These are phyloP conservation scores for Enteromius mattozi DNA, from an alignment of 2,797 vertebrate species.

Conservation along the genomic window DNA sequence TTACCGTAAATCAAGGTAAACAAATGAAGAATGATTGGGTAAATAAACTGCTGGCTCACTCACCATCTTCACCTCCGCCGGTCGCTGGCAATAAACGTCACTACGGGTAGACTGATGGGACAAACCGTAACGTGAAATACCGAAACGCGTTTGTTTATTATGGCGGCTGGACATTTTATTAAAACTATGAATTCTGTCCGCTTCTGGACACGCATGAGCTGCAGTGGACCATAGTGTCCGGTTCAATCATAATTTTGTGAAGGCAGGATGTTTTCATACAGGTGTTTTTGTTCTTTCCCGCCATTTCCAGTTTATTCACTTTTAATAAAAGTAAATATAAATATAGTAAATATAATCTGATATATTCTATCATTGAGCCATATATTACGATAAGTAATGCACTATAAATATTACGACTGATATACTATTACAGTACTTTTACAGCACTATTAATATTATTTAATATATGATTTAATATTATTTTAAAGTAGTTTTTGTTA, in stretches of 20 bases:
- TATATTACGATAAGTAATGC: neutral
- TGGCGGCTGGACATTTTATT: neutral
- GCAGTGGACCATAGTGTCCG: too few relatives aligned
- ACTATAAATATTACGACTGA: neutral
- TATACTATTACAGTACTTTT: too few relatives aligned
- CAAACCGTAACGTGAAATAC: conserved; percentile 43
- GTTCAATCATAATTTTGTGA: neutral
- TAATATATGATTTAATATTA: too few relatives aligned
- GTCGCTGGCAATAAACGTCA: conserved; percentile 74
- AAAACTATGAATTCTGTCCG: neutral
- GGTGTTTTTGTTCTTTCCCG: too few relatives aligned
- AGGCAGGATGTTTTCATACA: too few relatives aligned
- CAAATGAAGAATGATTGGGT: neutral
- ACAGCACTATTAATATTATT: too few relatives aligned
- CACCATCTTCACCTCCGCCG: conserved; percentile 14
- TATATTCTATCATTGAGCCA: neutral
- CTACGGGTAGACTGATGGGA: conserved; percentile 44
- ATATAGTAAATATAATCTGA: neutral
- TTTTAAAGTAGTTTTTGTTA: too few relatives aligned
- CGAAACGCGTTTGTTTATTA: neutral
- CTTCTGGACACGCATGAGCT: too few relatives aligned
- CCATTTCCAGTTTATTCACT: neutral
- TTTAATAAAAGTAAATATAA: neutral
- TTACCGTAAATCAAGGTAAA: neutral
- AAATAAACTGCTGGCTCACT: conserved; percentile 77